Conservation (phyloP, 2,113 vertebrate genomes). For the Barnardius zonarius region DNA sequence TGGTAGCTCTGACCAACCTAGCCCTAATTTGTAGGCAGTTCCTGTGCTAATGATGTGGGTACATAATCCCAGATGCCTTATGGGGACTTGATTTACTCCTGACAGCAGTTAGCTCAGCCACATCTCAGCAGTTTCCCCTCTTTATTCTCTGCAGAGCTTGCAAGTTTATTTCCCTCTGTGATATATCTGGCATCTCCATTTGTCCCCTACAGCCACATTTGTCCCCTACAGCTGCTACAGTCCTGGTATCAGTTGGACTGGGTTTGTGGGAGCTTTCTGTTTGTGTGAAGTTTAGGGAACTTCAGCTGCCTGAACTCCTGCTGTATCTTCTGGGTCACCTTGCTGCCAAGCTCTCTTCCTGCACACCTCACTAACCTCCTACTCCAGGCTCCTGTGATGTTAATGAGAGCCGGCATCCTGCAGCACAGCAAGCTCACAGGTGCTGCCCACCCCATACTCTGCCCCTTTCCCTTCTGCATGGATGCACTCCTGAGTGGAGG, state of each 20-base stretch:
- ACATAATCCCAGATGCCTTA: background rate
- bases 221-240: background rate
- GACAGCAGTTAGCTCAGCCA: conserved; percentile 5
- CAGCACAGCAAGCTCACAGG: background rate
- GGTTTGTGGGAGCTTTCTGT: background rate
- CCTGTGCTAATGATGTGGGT: background rate
- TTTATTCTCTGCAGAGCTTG: background rate
- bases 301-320: background rate
- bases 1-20: background rate
- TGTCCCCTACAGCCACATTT: background rate
- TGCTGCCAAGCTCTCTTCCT: background rate
- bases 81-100: background rate
- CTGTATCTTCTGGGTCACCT: background rate
- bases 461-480: background rate
- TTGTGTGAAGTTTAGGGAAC: background rate
- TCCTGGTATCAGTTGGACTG: background rate
- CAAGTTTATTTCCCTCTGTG: background rate
- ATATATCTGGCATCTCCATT: background rate
- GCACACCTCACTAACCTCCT: background rate
- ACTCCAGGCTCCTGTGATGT: background rate
- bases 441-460: background rate
- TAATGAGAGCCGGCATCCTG: background rate
- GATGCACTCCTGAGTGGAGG: background rate
- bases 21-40: background rate
- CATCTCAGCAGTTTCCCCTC: background rate